A percentile compares a stretch with the other conserved stretches of the same genome.
phyloP scores from a whole-genome alignment of 2,888 invertebrate species.

The Copidosoma aretas region DNA sequence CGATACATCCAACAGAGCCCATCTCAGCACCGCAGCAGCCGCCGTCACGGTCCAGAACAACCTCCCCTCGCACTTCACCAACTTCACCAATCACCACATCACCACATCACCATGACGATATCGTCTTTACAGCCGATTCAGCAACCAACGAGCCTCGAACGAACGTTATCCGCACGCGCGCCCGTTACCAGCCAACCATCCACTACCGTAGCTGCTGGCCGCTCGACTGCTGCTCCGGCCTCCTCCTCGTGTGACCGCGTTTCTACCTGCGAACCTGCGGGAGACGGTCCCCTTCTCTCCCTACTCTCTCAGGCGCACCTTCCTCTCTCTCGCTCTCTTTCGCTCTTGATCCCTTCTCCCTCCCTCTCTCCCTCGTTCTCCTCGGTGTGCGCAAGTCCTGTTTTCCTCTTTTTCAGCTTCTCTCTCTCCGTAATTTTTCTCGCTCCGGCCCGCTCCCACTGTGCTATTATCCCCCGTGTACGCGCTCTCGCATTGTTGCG shows the following conservation, averaged over 20 bases:
- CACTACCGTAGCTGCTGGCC: not conserved
- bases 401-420: slow-evolving; percentile 1
- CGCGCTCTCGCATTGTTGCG: not conserved
- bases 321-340: slow-evolving; percentile 12
- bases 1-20: no score
- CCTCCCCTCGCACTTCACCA: no score
- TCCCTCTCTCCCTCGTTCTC: slow-evolving; percentile 1
- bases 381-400: not conserved
- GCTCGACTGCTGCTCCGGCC: slow-evolving; percentile 19
- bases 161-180: slow-evolving; percentile 25
- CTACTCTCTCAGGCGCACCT: slow-evolving; percentile 1
- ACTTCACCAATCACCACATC: no score
- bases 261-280: slow-evolving; percentile 40
- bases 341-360: not conserved
- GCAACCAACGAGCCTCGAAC: no score
- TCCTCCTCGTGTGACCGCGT: slow-evolving; percentile 42
- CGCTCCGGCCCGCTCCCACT: not conserved
- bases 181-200: not conserved
- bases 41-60: no score
- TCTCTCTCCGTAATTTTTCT: not conserved
- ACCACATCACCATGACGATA: no score
- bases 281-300: slow-evolving; percentile 13
- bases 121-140: no score
- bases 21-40: no score
- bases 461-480: no score